These are phyloP conservation scores for Macrosteles quadrilineatus DNA, from an alignment of 1,140 invertebrate genomes.

Conservation along the genomic window DNA sequence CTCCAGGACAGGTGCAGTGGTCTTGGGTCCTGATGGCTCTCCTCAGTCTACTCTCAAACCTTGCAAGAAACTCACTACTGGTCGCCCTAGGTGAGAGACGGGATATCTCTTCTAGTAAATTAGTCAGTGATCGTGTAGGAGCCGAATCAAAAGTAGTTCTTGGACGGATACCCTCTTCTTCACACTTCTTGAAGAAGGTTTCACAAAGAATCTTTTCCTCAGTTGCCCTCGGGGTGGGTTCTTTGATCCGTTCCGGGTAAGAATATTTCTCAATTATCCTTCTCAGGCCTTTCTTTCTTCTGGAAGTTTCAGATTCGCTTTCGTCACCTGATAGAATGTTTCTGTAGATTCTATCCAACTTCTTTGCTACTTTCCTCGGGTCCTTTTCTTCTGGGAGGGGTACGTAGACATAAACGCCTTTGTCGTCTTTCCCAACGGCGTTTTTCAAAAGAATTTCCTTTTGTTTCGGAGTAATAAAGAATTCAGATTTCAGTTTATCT, in stretches of 20 bases:
- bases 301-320: neutral
- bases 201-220: constrained; percentile 12
- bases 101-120: constrained; percentile 1
- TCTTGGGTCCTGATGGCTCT: neutral
- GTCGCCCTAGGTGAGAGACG: neutral
- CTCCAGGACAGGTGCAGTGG: neutral
- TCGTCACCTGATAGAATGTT: neutral
- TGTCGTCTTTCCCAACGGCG: neutral
- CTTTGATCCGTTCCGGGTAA: neutral
- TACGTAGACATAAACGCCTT: constrained; percentile 8
- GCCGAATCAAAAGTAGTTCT: neutral
- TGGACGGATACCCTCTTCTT: neutral
- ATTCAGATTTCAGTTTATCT: constrained; percentile 12
- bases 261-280: constrained; percentile 6
- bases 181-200: constrained; percentile 16
- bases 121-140: neutral
- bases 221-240: neutral
- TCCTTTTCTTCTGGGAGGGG: constrained; percentile 15
- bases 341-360: constrained; percentile 4
- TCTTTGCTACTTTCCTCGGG: neutral
- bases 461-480: constrained; percentile 6
- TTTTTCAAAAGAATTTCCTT: neutral
- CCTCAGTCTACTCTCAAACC: neutral
- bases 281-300: neutral
- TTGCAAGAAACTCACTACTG: neutral